A percentile compares a stretch with the other conserved stretches of the same genome.
Evolutionary conservation across 2,888 invertebrate species (phyloP).

Genomic region (Ectemnius continuus): DNA sequence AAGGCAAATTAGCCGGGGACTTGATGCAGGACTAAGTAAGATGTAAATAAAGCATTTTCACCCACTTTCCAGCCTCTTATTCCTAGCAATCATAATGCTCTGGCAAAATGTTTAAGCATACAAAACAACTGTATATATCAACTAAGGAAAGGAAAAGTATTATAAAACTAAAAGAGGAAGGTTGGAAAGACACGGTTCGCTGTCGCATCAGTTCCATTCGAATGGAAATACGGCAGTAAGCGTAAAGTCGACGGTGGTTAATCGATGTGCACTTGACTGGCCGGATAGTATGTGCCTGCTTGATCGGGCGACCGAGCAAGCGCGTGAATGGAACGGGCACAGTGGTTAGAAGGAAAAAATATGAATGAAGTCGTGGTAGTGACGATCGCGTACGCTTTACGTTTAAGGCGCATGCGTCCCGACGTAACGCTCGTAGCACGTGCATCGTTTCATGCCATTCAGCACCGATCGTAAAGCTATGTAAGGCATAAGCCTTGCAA

Average conservation of each 20-base stretch:
- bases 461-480: slow-evolving; percentile 48
- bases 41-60: slow-evolving; percentile 9
- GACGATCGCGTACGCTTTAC: slow-evolving; percentile 58
- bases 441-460: slow-evolving; percentile 58
- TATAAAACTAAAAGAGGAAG: not conserved
- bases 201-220: not conserved
- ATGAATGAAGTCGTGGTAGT: slow-evolving; percentile 66
- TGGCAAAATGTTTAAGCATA: too few relatives aligned
- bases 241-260: slow-evolving; percentile 16
- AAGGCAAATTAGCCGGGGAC: slow-evolving; percentile 9
- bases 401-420: slow-evolving; percentile 57
- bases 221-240: slow-evolving; percentile 10
- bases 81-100: too few relatives aligned
- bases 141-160: not conserved
- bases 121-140: not conserved
- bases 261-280: slow-evolving; percentile 32
- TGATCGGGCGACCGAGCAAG: slow-evolving; percentile 32
- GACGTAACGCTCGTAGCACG: slow-evolving; percentile 48
- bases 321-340: slow-evolving; percentile 54
- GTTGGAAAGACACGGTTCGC: not conserved
- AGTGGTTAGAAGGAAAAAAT: slow-evolving; percentile 63
- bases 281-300: slow-evolving; percentile 15
- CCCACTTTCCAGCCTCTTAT: not conserved
- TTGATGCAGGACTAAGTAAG: slow-evolving; percentile 15
- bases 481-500: slow-evolving; percentile 16